Percentiles rank a stretch among this genome's conserved stretches.
Evolutionary conservation across 2,113 vertebrate genomes (phyloP).

Genomic region (Laticauda colubrina): DNA sequence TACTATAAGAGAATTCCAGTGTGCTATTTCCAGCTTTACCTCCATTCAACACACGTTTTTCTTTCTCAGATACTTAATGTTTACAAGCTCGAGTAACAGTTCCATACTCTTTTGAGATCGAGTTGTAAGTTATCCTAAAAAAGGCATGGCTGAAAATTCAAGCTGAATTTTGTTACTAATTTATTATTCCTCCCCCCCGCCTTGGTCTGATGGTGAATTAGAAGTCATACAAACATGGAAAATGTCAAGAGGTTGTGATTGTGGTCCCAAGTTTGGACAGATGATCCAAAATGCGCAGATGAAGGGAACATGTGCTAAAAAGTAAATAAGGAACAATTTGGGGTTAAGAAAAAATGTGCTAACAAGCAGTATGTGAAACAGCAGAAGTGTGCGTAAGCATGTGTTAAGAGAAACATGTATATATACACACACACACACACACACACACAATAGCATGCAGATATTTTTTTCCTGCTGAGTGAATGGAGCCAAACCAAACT

Average conservation of each 20-base stretch:
- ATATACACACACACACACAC: background rate
- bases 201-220: background rate
- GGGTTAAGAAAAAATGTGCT: background rate
- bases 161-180: background rate
- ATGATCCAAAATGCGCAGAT: background rate
- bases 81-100: background rate
- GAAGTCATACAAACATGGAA: background rate
- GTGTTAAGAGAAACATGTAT: background rate
- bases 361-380: background rate
- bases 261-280: background rate
- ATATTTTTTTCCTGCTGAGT: background rate
- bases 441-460: background rate
- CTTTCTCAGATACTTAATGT: constrained; percentile 5
- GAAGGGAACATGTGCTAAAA: background rate
- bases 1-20: background rate
- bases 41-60: background rate
- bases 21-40: background rate
- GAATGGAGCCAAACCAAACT: background rate
- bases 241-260: background rate
- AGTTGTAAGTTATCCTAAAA: background rate
- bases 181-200: background rate
- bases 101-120: background rate
- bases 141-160: background rate
- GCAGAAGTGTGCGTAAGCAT: background rate
- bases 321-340: background rate